phyloP scores from a whole-genome alignment of 2,888 invertebrate species.

The Nebria salina region DNA sequence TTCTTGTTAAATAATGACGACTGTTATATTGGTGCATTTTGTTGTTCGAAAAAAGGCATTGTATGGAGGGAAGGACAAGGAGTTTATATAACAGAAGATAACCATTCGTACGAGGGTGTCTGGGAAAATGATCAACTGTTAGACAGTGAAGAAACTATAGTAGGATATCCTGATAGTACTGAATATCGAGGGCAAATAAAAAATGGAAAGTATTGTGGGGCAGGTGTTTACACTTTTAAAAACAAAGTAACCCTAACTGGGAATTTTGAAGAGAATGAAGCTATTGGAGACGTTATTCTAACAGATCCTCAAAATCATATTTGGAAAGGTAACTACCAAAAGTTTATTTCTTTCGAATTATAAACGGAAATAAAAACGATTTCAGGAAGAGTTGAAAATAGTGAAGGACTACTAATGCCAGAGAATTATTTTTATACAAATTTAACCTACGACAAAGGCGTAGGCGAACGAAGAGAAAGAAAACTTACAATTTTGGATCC shows the following conservation, averaged over 20 bases:
- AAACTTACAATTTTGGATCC: neutral
- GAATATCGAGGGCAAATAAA: constrained; percentile 65
- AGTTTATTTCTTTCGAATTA: constrained; percentile 3
- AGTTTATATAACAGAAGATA: constrained; percentile 68
- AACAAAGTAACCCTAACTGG: constrained; percentile 64
- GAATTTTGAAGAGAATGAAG: constrained; percentile 65
- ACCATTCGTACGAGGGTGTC: constrained; percentile 66
- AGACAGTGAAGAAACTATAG: constrained; percentile 57
- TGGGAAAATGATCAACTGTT: constrained; percentile 69
- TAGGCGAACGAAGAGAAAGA: constrained; percentile 16
- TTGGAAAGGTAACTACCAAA: constrained; percentile 63
- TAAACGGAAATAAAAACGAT: neutral
- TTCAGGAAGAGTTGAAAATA: constrained; percentile 51
- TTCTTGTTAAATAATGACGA: constrained; percentile 70
- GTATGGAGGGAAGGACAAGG: constrained; percentile 63
- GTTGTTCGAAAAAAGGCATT: constrained; percentile 65
- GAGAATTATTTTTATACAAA: constrained; percentile 57
- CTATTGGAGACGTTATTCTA: constrained; percentile 61
- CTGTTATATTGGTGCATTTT: constrained; percentile 67
- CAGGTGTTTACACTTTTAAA: constrained; percentile 65
- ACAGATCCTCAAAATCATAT: constrained; percentile 66
- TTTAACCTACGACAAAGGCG: constrained; percentile 53
- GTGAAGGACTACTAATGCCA: constrained; percentile 52
- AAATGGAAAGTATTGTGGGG: constrained; percentile 64
- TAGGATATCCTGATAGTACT: constrained; percentile 64